A percentile compares a stretch with the other conserved stretches of the same genome.
Conservation (phyloP, 2,888 invertebrate genomes). For the Zele albiditarsus region DNA sequence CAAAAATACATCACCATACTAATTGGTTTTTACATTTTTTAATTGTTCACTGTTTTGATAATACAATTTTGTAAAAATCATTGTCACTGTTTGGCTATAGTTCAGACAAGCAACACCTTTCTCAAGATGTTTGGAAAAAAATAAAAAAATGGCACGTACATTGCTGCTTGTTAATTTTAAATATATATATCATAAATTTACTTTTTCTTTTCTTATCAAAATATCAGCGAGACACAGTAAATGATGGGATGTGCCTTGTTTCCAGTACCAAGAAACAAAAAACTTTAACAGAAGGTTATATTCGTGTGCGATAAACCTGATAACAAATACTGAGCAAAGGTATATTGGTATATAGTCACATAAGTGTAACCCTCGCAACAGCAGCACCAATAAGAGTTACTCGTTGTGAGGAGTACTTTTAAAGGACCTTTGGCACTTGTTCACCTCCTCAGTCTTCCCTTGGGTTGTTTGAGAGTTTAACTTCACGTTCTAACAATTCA, state of each 20-base stretch:
- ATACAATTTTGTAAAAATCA: too few species aligned
- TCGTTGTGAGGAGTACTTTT: conserved; percentile 35
- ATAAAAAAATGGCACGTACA: too few species aligned
- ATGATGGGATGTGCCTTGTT: not conserved
- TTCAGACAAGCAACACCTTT: too few species aligned
- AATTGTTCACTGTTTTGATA: too few species aligned
- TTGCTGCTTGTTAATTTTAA: too few species aligned
- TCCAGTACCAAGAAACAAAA: not conserved
- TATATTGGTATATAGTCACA: not conserved
- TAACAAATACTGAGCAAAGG: conserved; percentile 13
- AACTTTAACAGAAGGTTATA: not conserved
- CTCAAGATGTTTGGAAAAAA: too few species aligned
- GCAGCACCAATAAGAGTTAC: conserved; percentile 28
- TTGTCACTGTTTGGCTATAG: too few species aligned
- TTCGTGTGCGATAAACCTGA: conserved; percentile 38
- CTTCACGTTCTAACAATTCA: not conserved
- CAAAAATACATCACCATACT: too few species aligned
- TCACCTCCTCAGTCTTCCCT: conserved; percentile 19
- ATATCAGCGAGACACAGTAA: not conserved
- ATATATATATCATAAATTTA: too few species aligned
- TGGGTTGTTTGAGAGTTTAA: conserved; percentile 32
- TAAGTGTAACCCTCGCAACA: conserved; percentile 2
- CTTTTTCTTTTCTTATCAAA: not conserved
- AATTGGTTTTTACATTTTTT: too few species aligned
- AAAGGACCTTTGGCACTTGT: conserved; percentile 37